Percentiles rank a stretch among this genome's conserved stretches.
These are phyloP conservation scores for Notothenia coriiceps DNA, from an alignment of 2,113 vertebrate genomes.

Conservation along the genomic window DNA sequence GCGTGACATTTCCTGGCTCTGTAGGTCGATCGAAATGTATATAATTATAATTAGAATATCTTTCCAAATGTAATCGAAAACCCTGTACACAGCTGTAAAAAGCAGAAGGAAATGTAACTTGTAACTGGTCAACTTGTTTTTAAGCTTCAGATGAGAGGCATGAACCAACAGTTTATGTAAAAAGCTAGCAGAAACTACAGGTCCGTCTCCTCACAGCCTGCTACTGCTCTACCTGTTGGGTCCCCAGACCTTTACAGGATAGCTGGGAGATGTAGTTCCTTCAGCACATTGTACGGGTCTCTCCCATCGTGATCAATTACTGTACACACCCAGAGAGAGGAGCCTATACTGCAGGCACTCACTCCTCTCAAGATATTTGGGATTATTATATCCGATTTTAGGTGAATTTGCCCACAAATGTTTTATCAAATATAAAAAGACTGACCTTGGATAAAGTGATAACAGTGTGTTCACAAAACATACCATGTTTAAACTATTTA, in stretches of 20 bases:
- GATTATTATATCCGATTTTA: constrained; percentile 13
- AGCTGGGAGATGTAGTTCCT: constrained; percentile 19
- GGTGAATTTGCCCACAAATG: constrained; percentile 7
- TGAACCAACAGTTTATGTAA: background rate
- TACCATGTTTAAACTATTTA: background rate
- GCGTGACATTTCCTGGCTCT: constrained; percentile 30
- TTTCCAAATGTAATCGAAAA: constrained; percentile 35
- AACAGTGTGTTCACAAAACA: background rate
- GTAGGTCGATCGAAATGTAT: constrained; percentile 46
- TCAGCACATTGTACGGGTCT: constrained; percentile 4
- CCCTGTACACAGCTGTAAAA: constrained; percentile 16
- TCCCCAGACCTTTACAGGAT: background rate
- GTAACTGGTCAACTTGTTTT: background rate
- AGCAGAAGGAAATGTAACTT: constrained; percentile 37
- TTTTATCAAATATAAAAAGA: constrained; percentile 2
- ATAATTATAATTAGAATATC: background rate
- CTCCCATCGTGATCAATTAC: background rate
- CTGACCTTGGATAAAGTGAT: background rate
- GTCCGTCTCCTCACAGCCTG: background rate
- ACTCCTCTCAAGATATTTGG: background rate
- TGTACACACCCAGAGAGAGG: background rate
- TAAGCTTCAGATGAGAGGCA: background rate
- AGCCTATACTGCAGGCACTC: background rate
- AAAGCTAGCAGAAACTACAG: background rate
- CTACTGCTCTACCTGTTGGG: constrained; percentile 7